Conservation (phyloP, 2,113 vertebrate genomes). For the Motacilla tschutschensis region DNA sequence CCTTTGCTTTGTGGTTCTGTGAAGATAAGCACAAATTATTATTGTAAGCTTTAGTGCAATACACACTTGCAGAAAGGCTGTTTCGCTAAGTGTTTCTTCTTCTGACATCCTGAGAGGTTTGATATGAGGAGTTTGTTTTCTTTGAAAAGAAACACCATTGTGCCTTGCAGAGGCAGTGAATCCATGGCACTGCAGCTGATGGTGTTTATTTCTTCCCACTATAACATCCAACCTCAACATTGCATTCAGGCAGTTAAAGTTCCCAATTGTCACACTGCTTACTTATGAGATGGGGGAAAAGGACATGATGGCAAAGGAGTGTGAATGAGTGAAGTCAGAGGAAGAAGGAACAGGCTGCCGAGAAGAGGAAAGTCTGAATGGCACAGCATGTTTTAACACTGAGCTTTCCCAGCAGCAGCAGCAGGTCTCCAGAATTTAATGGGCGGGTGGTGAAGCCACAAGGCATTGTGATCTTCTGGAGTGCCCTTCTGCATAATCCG, state of each 20-base stretch:
- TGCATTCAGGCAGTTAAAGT: background rate
- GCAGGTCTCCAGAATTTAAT: background rate
- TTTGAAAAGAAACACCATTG: background rate
- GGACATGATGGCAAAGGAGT: background rate
- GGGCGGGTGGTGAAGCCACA: background rate
- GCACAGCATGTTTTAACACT: fast-evolving
- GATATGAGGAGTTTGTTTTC: background rate
- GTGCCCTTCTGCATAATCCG: background rate
- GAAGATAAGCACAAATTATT: background rate
- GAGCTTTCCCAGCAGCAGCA: background rate
- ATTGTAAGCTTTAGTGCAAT: background rate
- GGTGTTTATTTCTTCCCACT: background rate
- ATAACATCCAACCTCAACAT: background rate
- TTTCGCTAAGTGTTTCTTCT: background rate
- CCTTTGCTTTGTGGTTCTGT: background rate
- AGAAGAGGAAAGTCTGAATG: background rate
- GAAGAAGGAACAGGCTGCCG: background rate
- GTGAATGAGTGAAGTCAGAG: background rate
- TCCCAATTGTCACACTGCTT: background rate
- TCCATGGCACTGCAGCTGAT: background rate
- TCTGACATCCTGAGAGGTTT: background rate
- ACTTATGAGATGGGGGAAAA: background rate
- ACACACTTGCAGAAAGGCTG: background rate
- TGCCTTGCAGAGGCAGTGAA: background rate
- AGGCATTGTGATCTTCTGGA: background rate